A percentile compares a stretch with the other conserved stretches of the same genome.
Conservation (phyloP, 2,888 invertebrate species). For the Kuschelorhynchus macadamiae region DNA sequence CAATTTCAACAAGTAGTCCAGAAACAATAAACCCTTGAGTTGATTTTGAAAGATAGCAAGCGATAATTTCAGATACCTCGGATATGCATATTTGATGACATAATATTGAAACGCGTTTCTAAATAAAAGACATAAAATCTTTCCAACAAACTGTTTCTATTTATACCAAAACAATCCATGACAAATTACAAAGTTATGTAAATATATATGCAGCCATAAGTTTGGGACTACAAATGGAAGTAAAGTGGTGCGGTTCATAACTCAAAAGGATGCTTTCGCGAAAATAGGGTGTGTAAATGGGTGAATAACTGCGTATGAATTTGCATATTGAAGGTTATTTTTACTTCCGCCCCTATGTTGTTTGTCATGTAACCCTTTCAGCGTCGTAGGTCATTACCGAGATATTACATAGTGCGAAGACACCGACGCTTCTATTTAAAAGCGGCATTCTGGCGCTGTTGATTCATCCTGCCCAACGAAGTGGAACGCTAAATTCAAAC, state of each 20-base stretch:
- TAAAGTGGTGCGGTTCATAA: conserved; percentile 60
- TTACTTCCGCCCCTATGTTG: conserved; percentile 68
- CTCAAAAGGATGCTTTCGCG: conserved; percentile 50
- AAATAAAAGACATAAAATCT: too few relatives aligned
- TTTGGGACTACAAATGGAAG: conserved; percentile 48
- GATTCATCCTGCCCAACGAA: conserved; percentile 48
- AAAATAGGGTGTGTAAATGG: conserved; percentile 64
- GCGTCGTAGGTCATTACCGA: conserved; percentile 61
- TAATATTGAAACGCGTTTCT: too few relatives aligned
- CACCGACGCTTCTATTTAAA: conserved; percentile 39
- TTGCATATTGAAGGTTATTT: conserved; percentile 68
- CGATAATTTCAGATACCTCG: too few relatives aligned
- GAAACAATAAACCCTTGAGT: too few relatives aligned
- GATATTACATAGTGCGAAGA: conserved; percentile 52
- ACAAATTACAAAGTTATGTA: conserved; percentile 54
- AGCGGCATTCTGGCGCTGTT: conserved; percentile 40
- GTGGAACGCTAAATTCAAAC: conserved; percentile 38
- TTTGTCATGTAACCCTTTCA: conserved; percentile 67
- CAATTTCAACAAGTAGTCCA: too few relatives aligned
- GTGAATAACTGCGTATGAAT: conserved; percentile 67
- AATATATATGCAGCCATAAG: conserved; percentile 46
- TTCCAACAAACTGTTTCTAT: too few relatives aligned
- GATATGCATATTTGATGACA: too few relatives aligned
- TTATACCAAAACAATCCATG: neutral
- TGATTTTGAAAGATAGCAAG: too few relatives aligned